Evolutionary conservation across 2,797 vertebrate genomes (phyloP).

Genomic region (Diglossa cyanea): DNA sequence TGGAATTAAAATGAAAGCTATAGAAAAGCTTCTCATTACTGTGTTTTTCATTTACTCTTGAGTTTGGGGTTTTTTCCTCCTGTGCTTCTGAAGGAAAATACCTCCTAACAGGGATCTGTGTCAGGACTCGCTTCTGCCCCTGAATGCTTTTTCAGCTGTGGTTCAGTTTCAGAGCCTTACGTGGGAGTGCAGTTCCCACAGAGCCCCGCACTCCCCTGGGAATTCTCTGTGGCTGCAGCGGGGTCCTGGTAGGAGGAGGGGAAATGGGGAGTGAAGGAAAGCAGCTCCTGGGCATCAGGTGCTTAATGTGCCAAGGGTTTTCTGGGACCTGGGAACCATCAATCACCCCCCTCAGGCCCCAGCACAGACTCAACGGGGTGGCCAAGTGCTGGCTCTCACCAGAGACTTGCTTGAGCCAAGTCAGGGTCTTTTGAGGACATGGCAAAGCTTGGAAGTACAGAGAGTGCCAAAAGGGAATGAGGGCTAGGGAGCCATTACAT

Average conservation of each 20-base stretch:
- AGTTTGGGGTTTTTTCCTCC: neutral
- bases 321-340: neutral
- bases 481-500: neutral
- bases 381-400: neutral
- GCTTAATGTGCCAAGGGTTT: neutral
- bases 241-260: neutral
- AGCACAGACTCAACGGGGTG: accelerated
- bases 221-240: neutral
- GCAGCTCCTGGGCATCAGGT: neutral
- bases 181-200: neutral
- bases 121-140: neutral
- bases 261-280: neutral
- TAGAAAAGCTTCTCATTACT: neutral
- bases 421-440: neutral
- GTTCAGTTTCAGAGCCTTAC: neutral
- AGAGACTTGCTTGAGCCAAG: neutral
- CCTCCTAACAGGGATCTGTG: neutral
- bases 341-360: accelerated
- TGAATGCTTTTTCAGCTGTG: neutral
- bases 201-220: neutral
- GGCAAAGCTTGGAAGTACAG: neutral
- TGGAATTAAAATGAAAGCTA: slow-evolving; percentile 34
- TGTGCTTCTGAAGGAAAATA: neutral
- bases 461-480: neutral
- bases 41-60: neutral